Evolutionary conservation across 1,140 invertebrate species (phyloP), one percentile per base, ranked within the genome.

Genomic region (Drosophila seguyi): DNA sequence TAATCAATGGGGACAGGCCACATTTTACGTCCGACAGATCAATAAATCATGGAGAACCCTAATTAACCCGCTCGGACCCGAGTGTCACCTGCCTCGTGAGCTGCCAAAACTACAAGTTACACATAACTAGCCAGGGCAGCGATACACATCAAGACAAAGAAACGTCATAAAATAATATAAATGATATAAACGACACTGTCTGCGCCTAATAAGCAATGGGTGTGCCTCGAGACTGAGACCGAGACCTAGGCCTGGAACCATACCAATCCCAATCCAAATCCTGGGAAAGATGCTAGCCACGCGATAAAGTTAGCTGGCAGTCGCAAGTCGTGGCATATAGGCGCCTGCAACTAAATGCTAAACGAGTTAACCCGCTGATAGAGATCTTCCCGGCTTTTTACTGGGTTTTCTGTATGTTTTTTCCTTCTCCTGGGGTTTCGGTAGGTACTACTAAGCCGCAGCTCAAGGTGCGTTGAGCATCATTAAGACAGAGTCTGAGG

Each of bases 331-430:
- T 55, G 38, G 56, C 27, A 25, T 38, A 38, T 72, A 85, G 90
- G 90, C 90, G 90, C 90, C 90, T 90, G 81, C 66, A 85, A 91
- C 88, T 90, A 90, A 90, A 90, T 91, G 86, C 82, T 90, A 91
- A 91, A 91, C 83, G 88, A 91, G 83, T 91, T 91, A 91, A 90
- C 88, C 84, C 76, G 79, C 82, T 86, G 90, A 91, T 91, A 91
- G 85, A 90, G 90, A 91, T 91, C 90, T 91, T 60, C 41, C 34
- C 34, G 45, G 53, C 45, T 65, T 75, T 74, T 63, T 53, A 47
- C 36, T 41, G 6, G 16, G n/a, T 57, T 80, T 55, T 66, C 50
- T 45, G 20, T 20, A 27, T n/a, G 4, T 50, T 50, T 20, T 41
- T 48, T 29, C 38, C 20, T 53, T 25, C 18, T 55, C 29, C 31